Evolutionary conservation across 2,888 invertebrate species (phyloP), one percentile per base, ranked within the genome.

Genomic region (Drosophila emarginata): DNA sequence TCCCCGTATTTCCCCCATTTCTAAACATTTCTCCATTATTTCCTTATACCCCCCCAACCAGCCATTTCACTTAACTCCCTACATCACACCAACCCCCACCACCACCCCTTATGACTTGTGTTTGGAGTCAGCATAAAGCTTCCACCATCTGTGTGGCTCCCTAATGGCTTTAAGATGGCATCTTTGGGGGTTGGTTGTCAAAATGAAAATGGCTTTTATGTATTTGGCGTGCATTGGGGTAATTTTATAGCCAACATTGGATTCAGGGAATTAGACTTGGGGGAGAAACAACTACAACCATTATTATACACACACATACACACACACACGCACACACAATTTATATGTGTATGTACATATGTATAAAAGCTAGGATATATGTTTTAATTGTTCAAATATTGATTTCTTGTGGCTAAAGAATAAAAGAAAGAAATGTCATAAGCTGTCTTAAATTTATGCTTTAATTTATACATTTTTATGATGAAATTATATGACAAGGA

Each of bases 161-260:
- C 60, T 74, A 64, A 73, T 69, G 75, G 75, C 60, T 63, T 61
- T 26, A 23, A 59, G 11, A 23, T 15, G 23, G 50, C 23, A 23
- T 9, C 36, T 37, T 21, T 21, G 53, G 56, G 74, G 71, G 67
- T 53, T 60, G 77, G 66, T 52, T 60, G 61, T 23, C 61, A 68
- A 88, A 88, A 88, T 81, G 82, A 84, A 84, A 88, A 88, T 84
- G 84, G 89, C 77, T 87, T 88, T 87, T 88, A 87, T 79, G 79
- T 58, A 73, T 61, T 74, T 84, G 73, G 84, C 84, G 83, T 84
- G 83, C 79, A 67, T 67, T 74, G 79, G 57, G 85, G 79, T 84
- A 88, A 87, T 84, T 84, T 84, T 74, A 78, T 72, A 64, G 60
- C 72, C 64, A 65, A 51, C 64, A 28, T 23, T 15, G 62, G 72